Base-by-base conservation (phyloP, 2,888 invertebrate genomes). In the Ochlodes sylvanus region DNA sequence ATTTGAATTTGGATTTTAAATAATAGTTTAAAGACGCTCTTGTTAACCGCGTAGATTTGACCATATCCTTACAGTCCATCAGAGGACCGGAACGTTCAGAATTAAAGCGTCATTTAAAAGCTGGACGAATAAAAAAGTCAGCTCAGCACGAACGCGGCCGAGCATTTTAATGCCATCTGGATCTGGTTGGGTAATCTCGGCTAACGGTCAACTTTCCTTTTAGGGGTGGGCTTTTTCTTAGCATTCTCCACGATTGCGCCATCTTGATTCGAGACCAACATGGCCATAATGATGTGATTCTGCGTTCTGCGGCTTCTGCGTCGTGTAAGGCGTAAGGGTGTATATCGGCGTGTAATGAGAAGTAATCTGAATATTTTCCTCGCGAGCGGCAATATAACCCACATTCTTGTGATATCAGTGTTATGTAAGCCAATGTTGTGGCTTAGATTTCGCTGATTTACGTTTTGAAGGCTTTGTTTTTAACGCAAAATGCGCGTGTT, bases 211-310 rank as follows among this genome's bases (percentile, higher is more conserved):
- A n/a, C 21, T 42, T 57, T 58, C 58, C 58, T 58, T 66, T 52
- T 66, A 60, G 54, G 66, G 60, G 34, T 42, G 19, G 42, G 54
- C 15, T 60, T 60, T 66, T 66, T 66, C 58, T 17, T n/a, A 10
- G 32, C 66, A 66, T 65, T 57, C 63, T 32, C 42, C 2, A 27
- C n/a, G 58, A 60, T 66, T 60, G 32, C 66, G 60, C 52, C 58
- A 66, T 66, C 50, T 66, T 66, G 63, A 54, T 17, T 64, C 19
- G 34, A 27, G 52, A 60, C 60, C 58, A 60, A 66, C 38, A 66
- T 66, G 66, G 66, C 50, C 41, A 58, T 66, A 66, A 66, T 66
- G 58, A 66, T 66, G 66, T 60, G 66, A 60, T 66, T 54, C 52
- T 38, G 50, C 58, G 58, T 66, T 54, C 52, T n/a, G n/a, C n/a